These are phyloP conservation scores for Setipinna tenuifilis DNA, from an alignment of 2,797 vertebrate species.

Conservation along the genomic window DNA sequence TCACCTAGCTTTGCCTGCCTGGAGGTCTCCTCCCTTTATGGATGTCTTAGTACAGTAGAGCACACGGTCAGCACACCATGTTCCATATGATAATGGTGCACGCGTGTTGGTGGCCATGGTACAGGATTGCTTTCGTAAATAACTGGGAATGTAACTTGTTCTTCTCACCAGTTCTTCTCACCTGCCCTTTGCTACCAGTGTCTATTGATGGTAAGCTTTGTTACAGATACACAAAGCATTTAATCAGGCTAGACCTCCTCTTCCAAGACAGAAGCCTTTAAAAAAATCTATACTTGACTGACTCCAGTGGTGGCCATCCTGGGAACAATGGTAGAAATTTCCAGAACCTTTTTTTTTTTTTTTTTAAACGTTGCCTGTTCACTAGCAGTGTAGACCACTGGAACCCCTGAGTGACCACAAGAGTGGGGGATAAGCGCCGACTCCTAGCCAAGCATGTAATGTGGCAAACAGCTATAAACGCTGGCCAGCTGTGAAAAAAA, in stretches of 20 bases:
- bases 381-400: background rate
- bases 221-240: too few species aligned
- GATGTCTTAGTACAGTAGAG: background rate
- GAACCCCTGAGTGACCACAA: background rate
- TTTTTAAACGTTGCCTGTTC: background rate
- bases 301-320: background rate
- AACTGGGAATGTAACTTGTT: too few species aligned
- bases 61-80: background rate
- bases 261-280: background rate
- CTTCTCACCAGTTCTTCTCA: too few species aligned
- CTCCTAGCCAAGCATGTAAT: constrained; percentile 21
- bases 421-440: background rate
- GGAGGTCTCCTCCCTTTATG: background rate
- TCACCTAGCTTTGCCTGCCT: background rate
- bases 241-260: too few species aligned
- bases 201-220: too few species aligned
- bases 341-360: background rate
- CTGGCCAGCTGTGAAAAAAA: constrained; percentile 16
- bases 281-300: too few species aligned
- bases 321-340: background rate
- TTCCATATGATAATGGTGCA: background rate
- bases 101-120: too few species aligned
- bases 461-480: constrained; percentile 15
- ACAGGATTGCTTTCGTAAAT: too few species aligned
- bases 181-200: too few species aligned